A percentile compares a stretch with the other conserved stretches of the same genome.
phyloP scores from a whole-genome alignment of 1,140 invertebrate species.

The Onthophagus taurus region DNA sequence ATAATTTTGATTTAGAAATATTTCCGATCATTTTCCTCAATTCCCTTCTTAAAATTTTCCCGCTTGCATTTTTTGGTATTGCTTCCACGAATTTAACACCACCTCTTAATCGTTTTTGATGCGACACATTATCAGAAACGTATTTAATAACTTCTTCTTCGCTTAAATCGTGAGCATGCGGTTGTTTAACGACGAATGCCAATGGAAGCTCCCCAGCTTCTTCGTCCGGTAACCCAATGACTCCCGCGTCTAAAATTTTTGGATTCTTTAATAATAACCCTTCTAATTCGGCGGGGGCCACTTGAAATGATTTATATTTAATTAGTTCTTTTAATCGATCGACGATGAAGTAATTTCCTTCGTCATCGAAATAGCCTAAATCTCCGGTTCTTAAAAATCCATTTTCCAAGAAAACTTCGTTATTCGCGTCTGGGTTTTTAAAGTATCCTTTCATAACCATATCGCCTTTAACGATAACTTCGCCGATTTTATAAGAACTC shows the following conservation, averaged over 20 bases:
- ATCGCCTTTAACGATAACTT: conserved; percentile 58
- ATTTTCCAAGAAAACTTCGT: conserved; percentile 54
- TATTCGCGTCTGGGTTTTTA: conserved; percentile 62
- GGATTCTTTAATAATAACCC: conserved; percentile 55
- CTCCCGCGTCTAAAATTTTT: conserved; percentile 56
- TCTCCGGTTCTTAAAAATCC: conserved; percentile 80
- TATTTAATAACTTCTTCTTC: too few species aligned
- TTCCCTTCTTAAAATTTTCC: conserved; percentile 34
- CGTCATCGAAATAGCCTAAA: conserved; percentile 66
- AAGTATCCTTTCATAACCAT: conserved; percentile 55
- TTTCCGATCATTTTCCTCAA: conserved; percentile 15
- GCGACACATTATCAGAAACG: too few species aligned
- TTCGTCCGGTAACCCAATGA: conserved; percentile 58
- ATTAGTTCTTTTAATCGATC: conserved; percentile 85
- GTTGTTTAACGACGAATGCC: conserved; percentile 55
- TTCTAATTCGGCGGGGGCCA: conserved; percentile 67
- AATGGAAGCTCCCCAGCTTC: conserved; percentile 56
- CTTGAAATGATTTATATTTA: conserved; percentile 72
- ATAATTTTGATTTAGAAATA: conserved; percentile 6
- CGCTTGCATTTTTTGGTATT: conserved; percentile 47
- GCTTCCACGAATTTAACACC: conserved; percentile 54
- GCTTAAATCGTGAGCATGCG: too few species aligned
- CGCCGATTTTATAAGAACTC: conserved; percentile 52
- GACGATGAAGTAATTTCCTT: conserved; percentile 63
- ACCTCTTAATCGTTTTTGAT: conserved; percentile 45